Conservation (phyloP, 2,797 vertebrate species). For the Hemibagrus guttatus region DNA sequence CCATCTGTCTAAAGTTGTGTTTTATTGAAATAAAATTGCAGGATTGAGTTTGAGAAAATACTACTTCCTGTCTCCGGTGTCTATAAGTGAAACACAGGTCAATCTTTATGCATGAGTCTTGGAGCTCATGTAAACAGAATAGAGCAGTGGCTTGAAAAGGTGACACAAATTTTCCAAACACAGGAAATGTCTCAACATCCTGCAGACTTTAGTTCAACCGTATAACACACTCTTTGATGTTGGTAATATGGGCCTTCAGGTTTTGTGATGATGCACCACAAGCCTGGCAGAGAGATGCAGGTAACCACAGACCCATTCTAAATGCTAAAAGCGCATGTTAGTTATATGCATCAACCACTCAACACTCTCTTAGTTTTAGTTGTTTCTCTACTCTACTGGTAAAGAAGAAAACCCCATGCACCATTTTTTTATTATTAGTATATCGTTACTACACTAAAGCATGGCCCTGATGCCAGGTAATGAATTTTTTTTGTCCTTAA, state of each 20-base stretch:
- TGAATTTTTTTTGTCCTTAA: neutral
- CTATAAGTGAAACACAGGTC: neutral
- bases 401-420: neutral
- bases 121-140: neutral
- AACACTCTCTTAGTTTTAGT: neutral
- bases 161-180: neutral
- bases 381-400: neutral
- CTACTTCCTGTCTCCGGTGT: no score
- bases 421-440: neutral
- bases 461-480: neutral
- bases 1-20: neutral
- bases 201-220: neutral
- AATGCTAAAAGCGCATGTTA: neutral
- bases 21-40: neutral
- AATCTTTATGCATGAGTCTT: neutral
- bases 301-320: neutral
- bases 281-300: no score
- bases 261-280: neutral
- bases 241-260: neutral
- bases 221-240: neutral
- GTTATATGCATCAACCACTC: neutral
- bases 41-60: neutral
- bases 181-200: conserved; percentile 25
- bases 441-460: neutral
- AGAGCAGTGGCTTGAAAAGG: neutral